Percentiles rank a stretch among this genome's conserved stretches.
phyloP scores from a whole-genome alignment of 2,113 vertebrate species.

The Copsychus sechellarum region DNA sequence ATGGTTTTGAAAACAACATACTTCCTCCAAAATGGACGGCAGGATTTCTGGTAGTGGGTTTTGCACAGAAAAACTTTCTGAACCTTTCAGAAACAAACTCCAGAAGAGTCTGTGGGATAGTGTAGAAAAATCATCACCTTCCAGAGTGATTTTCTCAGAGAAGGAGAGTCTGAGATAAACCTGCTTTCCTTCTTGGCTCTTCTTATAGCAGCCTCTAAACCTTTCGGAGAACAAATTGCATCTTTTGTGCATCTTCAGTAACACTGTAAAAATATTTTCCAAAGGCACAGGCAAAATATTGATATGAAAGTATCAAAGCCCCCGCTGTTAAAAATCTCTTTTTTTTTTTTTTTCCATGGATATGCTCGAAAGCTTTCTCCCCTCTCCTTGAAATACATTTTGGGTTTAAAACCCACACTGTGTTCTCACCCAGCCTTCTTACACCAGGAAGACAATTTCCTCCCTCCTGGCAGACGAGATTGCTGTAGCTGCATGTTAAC shows the following conservation, averaged over 20 bases:
- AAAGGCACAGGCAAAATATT: not conserved
- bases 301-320: not conserved
- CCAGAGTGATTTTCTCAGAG: not conserved
- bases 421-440: not conserved
- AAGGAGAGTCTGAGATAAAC: not conserved
- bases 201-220: not conserved
- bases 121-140: not conserved
- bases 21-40: not conserved
- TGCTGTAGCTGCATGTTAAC: not conserved
- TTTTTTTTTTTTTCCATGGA: not conserved
- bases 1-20: not conserved
- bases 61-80: not conserved
- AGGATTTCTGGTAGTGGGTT: not conserved
- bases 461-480: not conserved
- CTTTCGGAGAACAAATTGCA: not conserved
- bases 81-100: not conserved
- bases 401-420: not conserved
- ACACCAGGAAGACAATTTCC: not conserved
- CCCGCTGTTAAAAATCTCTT: rapidly evolving
- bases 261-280: not conserved
- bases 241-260: not conserved
- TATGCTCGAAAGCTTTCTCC: not conserved
- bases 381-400: not conserved
- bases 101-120: not conserved
- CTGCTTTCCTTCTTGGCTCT: not conserved